Conservation (phyloP, 2,888 invertebrate species). For the Dryobota labecula region DNA sequence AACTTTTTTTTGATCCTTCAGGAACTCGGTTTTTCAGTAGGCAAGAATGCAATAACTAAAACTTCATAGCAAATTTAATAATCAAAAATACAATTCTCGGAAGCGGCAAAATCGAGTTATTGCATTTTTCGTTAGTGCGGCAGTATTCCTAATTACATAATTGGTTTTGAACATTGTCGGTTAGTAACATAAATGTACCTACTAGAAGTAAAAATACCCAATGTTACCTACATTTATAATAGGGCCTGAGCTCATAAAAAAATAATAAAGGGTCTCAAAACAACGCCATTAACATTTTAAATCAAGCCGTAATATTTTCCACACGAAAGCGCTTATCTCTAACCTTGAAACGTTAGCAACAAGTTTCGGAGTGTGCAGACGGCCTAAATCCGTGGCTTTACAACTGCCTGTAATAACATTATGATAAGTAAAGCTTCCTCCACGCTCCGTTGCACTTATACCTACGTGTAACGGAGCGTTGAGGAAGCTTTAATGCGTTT, state of each 20-base stretch:
- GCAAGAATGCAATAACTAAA: no score
- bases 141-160: no score
- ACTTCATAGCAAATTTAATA: no score
- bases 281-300: slow-evolving; percentile 39
- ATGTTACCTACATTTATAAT: neutral
- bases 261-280: slow-evolving; percentile 15
- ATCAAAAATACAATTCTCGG: no score
- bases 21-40: no score
- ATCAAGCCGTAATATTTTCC: slow-evolving; percentile 35
- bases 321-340: slow-evolving; percentile 26
- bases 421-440: slow-evolving; percentile 45
- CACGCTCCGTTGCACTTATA: slow-evolving; percentile 32
- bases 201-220: neutral
- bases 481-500: slow-evolving; percentile 10
- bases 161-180: neutral
- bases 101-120: no score
- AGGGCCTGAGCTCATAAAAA: slow-evolving; percentile 15
- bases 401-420: slow-evolving; percentile 45
- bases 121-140: no score
- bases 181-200: neutral
- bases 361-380: slow-evolving; percentile 44
- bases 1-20: no score
- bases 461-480: slow-evolving; percentile 27
- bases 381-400: slow-evolving; percentile 48
- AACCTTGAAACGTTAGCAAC: slow-evolving; percentile 44